These are phyloP conservation scores for Dicrurus megarhynchus DNA, from an alignment of 2,113 vertebrate species.

Conservation along the genomic window DNA sequence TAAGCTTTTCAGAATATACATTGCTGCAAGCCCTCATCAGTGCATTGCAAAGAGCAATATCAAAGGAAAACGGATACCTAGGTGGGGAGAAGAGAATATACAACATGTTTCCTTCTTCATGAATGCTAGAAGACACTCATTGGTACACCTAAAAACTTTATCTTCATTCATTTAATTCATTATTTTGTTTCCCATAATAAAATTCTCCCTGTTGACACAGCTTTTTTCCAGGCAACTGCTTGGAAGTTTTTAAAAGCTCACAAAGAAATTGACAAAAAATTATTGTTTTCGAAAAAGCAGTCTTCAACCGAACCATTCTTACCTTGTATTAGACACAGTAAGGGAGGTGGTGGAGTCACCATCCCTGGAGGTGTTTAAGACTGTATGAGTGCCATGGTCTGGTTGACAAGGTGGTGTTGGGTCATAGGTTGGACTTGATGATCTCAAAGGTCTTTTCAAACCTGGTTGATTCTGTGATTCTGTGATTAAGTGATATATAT, in stretches of 20 bases:
- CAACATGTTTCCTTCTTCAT: neutral
- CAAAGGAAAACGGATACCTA: neutral
- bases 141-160: neutral
- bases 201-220: neutral
- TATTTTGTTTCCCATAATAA: neutral
- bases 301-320: neutral
- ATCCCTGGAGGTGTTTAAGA: fast-evolving
- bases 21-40: neutral
- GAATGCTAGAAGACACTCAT: neutral
- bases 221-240: neutral
- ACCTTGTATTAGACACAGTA: neutral
- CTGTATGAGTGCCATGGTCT: neutral
- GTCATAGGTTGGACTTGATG: neutral
- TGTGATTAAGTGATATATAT: neutral
- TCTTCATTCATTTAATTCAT: neutral
- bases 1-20: neutral
- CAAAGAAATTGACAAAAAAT: neutral
- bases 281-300: neutral
- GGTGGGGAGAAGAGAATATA: neutral
- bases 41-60: neutral
- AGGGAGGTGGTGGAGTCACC: neutral
- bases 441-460: neutral
- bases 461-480: neutral
- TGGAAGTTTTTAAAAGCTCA: neutral
- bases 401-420: neutral